Conservation (phyloP, 2,797 vertebrate genomes). For the Holocentrus rufus region DNA sequence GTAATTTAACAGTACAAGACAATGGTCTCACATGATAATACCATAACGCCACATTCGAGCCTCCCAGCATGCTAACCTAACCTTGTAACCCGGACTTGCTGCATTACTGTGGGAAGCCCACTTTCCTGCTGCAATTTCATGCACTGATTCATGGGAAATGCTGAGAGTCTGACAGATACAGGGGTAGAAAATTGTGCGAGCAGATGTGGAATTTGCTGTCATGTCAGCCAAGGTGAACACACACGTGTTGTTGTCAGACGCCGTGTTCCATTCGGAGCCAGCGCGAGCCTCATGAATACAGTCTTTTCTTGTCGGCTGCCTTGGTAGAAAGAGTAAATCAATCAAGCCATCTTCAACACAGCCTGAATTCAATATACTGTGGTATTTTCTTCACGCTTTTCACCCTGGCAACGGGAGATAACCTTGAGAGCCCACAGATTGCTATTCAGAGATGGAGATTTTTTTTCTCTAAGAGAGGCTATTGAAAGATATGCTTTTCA, state of each 20-base stretch:
- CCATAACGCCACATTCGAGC: not conserved
- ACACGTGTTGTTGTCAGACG: slow-evolving; percentile 11
- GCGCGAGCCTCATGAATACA: not conserved
- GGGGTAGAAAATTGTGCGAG: slow-evolving; percentile 7
- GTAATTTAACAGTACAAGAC: not conserved
- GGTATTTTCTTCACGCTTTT: slow-evolving; percentile 58
- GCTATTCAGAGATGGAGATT: slow-evolving; percentile 57
- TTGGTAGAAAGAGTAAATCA: slow-evolving; percentile 44
- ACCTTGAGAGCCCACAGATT: slow-evolving; percentile 72
- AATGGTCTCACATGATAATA: not conserved
- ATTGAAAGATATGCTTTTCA: slow-evolving; percentile 42
- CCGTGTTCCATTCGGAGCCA: not conserved
- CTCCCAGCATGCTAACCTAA: not conserved
- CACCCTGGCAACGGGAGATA: slow-evolving; percentile 71
- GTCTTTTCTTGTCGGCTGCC: not conserved
- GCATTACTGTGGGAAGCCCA: not conserved
- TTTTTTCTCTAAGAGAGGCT: slow-evolving; percentile 20
- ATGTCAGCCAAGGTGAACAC: slow-evolving; percentile 32
- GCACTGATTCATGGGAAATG: slow-evolving; percentile 27
- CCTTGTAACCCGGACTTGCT: not conserved
- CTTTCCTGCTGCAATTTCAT: slow-evolving; percentile 21
- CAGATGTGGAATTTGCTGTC: slow-evolving; percentile 23
- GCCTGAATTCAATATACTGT: slow-evolving; percentile 37
- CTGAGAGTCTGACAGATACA: slow-evolving; percentile 4
- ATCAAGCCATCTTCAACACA: slow-evolving; percentile 33